These are phyloP conservation scores for Bettongia penicillata DNA, from an alignment of 2,113 vertebrate species.

Conservation along the genomic window DNA sequence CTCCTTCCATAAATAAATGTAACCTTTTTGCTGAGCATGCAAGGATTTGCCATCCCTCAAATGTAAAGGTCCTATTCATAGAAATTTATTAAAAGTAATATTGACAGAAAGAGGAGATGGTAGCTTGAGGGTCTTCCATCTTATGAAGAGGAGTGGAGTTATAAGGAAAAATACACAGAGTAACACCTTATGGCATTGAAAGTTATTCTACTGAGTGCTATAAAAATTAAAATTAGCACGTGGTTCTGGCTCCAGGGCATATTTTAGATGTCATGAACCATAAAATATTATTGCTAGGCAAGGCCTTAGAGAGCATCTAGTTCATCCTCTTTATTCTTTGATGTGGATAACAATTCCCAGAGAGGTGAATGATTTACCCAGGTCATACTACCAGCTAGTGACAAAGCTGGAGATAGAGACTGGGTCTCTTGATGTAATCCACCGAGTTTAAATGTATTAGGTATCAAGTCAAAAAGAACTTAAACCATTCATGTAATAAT, in stretches of 20 bases:
- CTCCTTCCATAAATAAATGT: constrained; percentile 24
- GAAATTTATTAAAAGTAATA: constrained; percentile 32
- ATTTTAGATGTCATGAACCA: constrained; percentile 14
- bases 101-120: not conserved
- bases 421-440: not conserved
- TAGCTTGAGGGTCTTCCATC: constrained; percentile 21
- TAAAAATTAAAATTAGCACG: not conserved
- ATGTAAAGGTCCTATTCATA: not conserved
- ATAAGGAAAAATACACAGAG: not conserved
- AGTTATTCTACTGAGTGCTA: not conserved
- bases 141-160: not conserved
- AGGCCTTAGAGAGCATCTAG: not conserved
- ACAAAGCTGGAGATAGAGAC: not conserved
- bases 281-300: not conserved
- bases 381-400: not conserved
- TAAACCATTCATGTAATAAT: not conserved
- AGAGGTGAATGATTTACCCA: not conserved
- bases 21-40: not conserved
- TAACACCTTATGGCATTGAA: not conserved
- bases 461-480: not conserved
- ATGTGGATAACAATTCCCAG: not conserved
- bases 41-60: not conserved
- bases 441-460: not conserved
- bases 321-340: not conserved
- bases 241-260: not conserved